Evolutionary conservation across 2,113 vertebrate genomes (phyloP), one percentile per base, ranked within the genome.

Genomic region (Prunella himalayana): DNA sequence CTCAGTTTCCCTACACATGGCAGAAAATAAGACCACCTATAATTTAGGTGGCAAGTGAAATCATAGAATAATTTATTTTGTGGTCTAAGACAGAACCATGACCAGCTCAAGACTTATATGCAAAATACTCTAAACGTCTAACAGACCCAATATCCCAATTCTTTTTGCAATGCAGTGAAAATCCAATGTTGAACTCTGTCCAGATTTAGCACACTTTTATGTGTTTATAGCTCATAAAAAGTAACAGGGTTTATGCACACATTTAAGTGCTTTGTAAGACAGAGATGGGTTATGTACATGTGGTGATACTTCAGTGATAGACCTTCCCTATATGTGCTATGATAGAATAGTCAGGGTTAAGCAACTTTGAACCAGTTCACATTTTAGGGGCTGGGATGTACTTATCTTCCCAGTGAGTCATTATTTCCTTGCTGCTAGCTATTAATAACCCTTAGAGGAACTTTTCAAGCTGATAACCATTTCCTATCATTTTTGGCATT

Each of bases 401-500:
- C 88, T 96, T 95, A 86, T 95, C n/a, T 79, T 82, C 88, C 80
- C 88, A 87, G 31, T 90, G 90, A 72, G 82, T 86, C 87, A 94
- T 50, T 10, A 76, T 92, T 96, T 97, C 92, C 96, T 95, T 94
- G 75, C 92, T 97, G 76, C 94, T 88, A 87, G 88, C 75, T 96
- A 59, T 97, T 94, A 95, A 97, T 91, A 96, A 96, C 61, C 91
- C 82, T 31, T 53, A 89, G 95, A 97, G 97, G 93, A 95, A 96
- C 93, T 96, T 96, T 97, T 97, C 84, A 93, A 79, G 88, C 76
- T 96, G 96, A 97, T 97, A 97, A 96, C 93, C 69, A 83, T 84
- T 89, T 94, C 92, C 97, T 97, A 98, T 97, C 78, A 92, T 68
- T 95, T 92, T 92, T 94, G 82, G 94, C 82, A 88, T 90, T 96